A percentile compares a stretch with the other conserved stretches of the same genome.
These are phyloP conservation scores for Deilephila porcellus DNA, from an alignment of 2,888 invertebrate species.

Conservation along the genomic window DNA sequence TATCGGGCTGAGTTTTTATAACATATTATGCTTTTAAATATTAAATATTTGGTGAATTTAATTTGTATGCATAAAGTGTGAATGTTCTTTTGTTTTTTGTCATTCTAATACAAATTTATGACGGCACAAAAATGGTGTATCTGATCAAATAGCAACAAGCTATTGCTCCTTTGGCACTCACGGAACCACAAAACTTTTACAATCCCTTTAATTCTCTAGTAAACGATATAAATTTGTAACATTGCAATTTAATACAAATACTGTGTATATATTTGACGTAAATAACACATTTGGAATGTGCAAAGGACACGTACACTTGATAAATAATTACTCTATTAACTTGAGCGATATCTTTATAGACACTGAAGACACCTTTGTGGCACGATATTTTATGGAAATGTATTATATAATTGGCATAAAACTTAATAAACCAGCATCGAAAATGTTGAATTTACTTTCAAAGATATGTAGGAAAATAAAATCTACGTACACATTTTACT, in stretches of 20 bases:
- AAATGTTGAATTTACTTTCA: neutral
- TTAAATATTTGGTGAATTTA: neutral
- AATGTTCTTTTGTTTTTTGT: neutral
- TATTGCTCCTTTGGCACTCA: too few relatives aligned
- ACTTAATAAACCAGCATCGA: neutral
- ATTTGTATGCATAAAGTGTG: neutral
- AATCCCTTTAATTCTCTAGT: constrained; percentile 8
- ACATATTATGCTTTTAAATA: too few relatives aligned
- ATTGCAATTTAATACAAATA: constrained; percentile 8
- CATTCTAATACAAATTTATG: too few relatives aligned
- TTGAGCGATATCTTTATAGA: constrained; percentile 15
- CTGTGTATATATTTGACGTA: neutral
- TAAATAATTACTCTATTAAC: neutral
- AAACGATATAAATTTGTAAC: neutral
- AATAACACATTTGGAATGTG: constrained; percentile 6
- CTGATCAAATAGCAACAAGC: too few relatives aligned
- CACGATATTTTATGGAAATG: neutral
- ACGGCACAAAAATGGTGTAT: too few relatives aligned
- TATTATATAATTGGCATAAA: neutral
- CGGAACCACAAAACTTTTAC: too few relatives aligned
- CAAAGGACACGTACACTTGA: constrained; percentile 16
- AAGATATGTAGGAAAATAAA: neutral
- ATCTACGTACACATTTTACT: neutral
- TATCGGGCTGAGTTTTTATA: too few relatives aligned
- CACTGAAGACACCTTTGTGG: constrained; percentile 5